Evolutionary conservation across 2,113 vertebrate genomes (phyloP).

Genomic region (Odocoileus hemionus): DNA sequence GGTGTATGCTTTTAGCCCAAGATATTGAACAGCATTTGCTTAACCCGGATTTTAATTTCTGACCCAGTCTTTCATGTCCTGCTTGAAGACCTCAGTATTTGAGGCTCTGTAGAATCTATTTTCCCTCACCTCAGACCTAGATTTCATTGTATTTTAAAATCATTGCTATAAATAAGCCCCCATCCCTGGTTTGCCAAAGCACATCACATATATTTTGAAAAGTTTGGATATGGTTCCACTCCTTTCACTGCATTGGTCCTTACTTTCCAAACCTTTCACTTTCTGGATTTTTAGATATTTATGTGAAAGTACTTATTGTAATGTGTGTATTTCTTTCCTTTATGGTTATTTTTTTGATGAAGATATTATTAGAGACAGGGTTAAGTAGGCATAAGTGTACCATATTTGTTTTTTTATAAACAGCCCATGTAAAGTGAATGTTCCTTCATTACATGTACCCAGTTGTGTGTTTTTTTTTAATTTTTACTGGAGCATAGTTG

Average conservation of each 20-base stretch:
- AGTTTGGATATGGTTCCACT: not conserved
- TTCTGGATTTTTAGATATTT: not conserved
- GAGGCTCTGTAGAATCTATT: not conserved
- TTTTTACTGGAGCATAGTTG: not conserved
- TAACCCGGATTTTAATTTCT: not conserved
- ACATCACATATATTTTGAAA: not conserved
- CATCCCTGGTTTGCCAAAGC: not conserved
- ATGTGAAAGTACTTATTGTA: not conserved
- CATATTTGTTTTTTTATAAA: not conserved
- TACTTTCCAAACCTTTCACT: not conserved
- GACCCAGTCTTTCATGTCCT: not conserved
- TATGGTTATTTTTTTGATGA: not conserved
- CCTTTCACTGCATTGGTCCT: not conserved
- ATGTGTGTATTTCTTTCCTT: not conserved
- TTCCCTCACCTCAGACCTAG: not conserved
- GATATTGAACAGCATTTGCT: not conserved
- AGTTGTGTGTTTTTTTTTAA: not conserved
- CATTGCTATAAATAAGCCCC: not conserved
- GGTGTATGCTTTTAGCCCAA: not conserved
- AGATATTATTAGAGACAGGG: not conserved
- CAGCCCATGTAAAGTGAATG: not conserved
- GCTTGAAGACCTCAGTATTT: not conserved
- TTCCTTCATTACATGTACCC: not conserved
- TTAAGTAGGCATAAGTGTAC: not conserved
- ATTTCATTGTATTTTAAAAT: not conserved